Percentiles rank a stretch among this genome's conserved stretches.
phyloP scores from a whole-genome alignment of 2,113 vertebrate genomes.

The Ceyx melanurus region DNA sequence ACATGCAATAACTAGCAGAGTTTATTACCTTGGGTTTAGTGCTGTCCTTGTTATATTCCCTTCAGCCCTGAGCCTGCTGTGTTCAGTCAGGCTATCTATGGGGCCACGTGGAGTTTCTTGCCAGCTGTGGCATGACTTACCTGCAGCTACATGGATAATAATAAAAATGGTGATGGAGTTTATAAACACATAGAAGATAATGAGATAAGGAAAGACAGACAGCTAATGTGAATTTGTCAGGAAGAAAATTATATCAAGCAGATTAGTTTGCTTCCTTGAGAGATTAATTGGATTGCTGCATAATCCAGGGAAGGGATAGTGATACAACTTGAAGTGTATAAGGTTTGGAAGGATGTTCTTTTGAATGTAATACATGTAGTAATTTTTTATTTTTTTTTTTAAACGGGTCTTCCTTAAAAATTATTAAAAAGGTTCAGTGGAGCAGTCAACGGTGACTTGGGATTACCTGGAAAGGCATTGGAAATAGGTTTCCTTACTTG shows the following conservation, averaged over 20 bases:
- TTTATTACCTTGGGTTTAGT: background rate
- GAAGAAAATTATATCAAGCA: background rate
- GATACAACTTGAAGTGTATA: background rate
- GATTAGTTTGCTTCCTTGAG: background rate
- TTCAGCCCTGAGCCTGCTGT: background rate
- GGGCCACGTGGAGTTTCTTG: background rate
- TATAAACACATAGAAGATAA: background rate
- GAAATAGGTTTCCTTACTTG: background rate
- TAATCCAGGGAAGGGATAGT: background rate
- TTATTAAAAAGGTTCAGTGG: background rate
- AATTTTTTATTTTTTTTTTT: background rate
- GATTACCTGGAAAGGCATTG: background rate
- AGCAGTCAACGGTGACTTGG: background rate
- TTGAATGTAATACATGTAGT: background rate
- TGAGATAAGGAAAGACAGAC: background rate
- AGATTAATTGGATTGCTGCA: background rate
- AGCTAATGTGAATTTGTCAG: background rate
- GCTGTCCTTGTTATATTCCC: background rate
- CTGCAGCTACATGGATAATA: background rate
- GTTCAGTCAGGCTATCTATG: fast-evolving
- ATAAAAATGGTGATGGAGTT: background rate
- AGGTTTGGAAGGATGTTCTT: background rate
- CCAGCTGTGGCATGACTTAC: background rate
- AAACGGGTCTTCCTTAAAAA: background rate
- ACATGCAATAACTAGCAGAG: constrained; percentile 14